These are phyloP conservation scores for Dascillus cervinus DNA, from an alignment of 2,888 invertebrate species.

Conservation along the genomic window DNA sequence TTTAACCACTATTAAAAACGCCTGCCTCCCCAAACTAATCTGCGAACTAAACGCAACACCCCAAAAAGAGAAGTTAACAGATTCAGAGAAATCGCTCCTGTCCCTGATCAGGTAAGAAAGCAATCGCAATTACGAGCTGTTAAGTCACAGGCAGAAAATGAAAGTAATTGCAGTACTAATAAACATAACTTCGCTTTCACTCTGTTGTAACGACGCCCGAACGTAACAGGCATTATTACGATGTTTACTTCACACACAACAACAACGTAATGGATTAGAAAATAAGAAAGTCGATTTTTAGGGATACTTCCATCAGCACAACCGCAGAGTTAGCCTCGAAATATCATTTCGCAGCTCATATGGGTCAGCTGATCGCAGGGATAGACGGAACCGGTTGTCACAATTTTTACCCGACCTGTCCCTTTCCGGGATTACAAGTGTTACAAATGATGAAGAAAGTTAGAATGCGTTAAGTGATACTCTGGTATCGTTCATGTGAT, in stretches of 20 bases:
- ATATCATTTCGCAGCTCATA: conserved; percentile 60
- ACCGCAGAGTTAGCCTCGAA: conserved; percentile 56
- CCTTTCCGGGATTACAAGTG: conserved; percentile 54
- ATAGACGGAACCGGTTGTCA: conserved; percentile 60
- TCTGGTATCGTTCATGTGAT: neutral
- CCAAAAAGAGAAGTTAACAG: conserved; percentile 51
- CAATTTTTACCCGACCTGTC: conserved; percentile 59
- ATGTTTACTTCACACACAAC: neutral
- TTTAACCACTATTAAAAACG: conserved; percentile 52
- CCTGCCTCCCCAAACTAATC: conserved; percentile 57
- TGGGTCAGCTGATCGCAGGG: conserved; percentile 59
- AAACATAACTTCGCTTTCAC: conserved; percentile 24
- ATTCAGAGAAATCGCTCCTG: conserved; percentile 53
- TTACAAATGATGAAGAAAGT: conserved; percentile 57
- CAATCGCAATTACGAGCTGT: conserved; percentile 9
- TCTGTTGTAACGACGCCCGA: conserved; percentile 12
- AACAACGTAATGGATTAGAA: neutral
- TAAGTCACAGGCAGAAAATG: conserved; percentile 20
- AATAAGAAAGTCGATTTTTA: conserved; percentile 28
- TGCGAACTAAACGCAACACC: conserved; percentile 57
- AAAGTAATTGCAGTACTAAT: conserved; percentile 28
- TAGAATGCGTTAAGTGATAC: conserved; percentile 34
- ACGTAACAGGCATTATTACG: neutral
- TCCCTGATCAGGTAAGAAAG: conserved; percentile 50
- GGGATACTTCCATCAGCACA: conserved; percentile 55